A percentile compares a stretch with the other conserved stretches of the same genome.
Evolutionary conservation across 1,140 invertebrate species (phyloP).

Genomic region (Nephila pilipes): DNA sequence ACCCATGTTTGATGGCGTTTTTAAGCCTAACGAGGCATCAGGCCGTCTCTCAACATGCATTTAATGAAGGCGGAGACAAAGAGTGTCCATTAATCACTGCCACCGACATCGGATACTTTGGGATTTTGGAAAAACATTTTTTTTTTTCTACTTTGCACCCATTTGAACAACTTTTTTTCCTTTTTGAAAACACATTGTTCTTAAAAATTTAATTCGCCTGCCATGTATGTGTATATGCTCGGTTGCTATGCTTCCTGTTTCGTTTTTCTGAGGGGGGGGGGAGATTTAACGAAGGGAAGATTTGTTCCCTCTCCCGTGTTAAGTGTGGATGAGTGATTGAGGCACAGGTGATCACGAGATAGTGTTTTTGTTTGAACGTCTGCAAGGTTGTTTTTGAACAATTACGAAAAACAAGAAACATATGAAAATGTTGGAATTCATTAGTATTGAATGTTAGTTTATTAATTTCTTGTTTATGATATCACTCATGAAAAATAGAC

Average conservation of each 20-base stretch:
- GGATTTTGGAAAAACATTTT: constrained; percentile 38
- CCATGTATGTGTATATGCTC: constrained; percentile 10
- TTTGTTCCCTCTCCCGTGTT: neutral
- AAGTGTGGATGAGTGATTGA: neutral
- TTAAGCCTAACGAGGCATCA: constrained; percentile 66
- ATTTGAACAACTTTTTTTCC: neutral
- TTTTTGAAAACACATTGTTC: constrained; percentile 14
- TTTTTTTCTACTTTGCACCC: neutral
- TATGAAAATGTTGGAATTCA: neutral
- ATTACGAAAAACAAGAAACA: neutral
- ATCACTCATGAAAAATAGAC: too few relatives aligned
- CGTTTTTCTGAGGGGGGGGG: neutral
- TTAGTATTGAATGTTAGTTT: neutral
- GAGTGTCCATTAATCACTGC: constrained; percentile 68
- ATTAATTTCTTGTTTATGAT: too few relatives aligned
- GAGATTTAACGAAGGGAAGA: neutral
- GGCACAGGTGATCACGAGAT: constrained; percentile 9
- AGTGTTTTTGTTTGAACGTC: neutral
- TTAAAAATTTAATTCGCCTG: constrained; percentile 58
- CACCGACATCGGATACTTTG: constrained; percentile 61
- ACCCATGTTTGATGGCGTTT: constrained; percentile 59
- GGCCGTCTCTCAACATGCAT: constrained; percentile 59
- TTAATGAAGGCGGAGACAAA: constrained; percentile 70
- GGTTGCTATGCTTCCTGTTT: neutral
- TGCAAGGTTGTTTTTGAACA: neutral